These are phyloP conservation scores for Gymnodraco acuticeps DNA, from an alignment of 2,797 vertebrate species.

Conservation along the genomic window DNA sequence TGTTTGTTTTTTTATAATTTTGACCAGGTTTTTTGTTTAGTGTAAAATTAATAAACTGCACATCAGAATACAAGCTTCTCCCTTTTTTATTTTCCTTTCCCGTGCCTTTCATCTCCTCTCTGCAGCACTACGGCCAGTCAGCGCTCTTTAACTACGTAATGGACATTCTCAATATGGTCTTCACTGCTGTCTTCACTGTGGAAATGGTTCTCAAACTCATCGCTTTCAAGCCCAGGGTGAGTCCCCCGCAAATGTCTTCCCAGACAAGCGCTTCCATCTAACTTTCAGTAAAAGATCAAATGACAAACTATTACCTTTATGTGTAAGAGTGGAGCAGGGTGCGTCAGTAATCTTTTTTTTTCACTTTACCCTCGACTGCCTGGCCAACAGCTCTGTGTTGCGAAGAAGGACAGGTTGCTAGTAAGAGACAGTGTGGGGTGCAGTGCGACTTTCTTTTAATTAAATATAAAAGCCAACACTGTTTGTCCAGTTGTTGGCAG, in stretches of 20 bases:
- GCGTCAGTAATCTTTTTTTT: slow-evolving; percentile 3
- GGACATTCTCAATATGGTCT: slow-evolving; percentile 99
- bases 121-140: slow-evolving; percentile 96
- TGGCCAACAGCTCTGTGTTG: slow-evolving; percentile 80
- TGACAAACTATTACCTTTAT: neutral
- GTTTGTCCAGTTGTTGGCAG: slow-evolving; percentile 18
- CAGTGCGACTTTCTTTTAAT: slow-evolving; percentile 50
- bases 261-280: neutral
- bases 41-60: neutral
- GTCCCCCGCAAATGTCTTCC: slow-evolving; percentile 46
- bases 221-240: slow-evolving; percentile 99
- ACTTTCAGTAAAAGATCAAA: neutral
- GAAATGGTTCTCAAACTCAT: slow-evolving; percentile 99
- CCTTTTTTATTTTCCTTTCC: neutral
- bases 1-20: neutral
- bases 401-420: slow-evolving; percentile 85
- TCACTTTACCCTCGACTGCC: slow-evolving; percentile 25
- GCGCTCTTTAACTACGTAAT: slow-evolving; percentile 96
- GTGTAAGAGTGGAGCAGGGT: neutral
- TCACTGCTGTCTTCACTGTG: slow-evolving; percentile 97
- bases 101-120: slow-evolving; percentile 29
- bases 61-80: neutral
- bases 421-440: slow-evolving; percentile 82
- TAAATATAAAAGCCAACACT: neutral
- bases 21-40: neutral